A percentile compares a stretch with the other conserved stretches of the same genome.
phyloP scores from a whole-genome alignment of 2,888 invertebrate genomes.

The Pheosia gnoma region DNA sequence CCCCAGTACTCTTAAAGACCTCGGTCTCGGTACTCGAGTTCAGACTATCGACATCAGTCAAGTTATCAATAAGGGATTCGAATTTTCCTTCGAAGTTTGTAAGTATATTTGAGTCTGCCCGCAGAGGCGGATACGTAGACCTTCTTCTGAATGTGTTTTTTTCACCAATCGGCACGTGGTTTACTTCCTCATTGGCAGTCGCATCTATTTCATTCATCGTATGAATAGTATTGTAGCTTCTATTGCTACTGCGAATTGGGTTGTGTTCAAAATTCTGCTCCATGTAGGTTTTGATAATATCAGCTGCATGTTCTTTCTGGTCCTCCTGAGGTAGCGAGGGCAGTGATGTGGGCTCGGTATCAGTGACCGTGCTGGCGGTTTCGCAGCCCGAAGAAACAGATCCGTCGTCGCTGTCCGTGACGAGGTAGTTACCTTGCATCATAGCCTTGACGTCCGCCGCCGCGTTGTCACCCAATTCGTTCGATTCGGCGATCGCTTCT shows the following conservation, averaged over 20 bases:
- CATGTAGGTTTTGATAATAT: conserved; percentile 65
- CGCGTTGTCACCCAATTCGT: conserved; percentile 58
- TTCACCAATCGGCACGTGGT: conserved; percentile 78
- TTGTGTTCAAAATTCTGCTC: conserved; percentile 51
- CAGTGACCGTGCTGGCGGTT: conserved; percentile 89
- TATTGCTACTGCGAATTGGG: conserved; percentile 42
- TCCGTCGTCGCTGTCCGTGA: conserved; percentile 88
- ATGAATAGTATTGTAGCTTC: conserved; percentile 54
- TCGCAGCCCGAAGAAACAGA: conserved; percentile 93
- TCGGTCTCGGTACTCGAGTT: conserved; percentile 75
- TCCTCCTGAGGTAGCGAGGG: conserved; percentile 75
- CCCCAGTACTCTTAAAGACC: conserved; percentile 80
- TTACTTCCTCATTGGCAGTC: conserved; percentile 61
- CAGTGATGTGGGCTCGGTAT: conserved; percentile 80
- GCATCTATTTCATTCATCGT: conserved; percentile 36
- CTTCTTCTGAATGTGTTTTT: conserved; percentile 71
- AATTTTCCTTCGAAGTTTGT: conserved; percentile 68
- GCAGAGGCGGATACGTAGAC: conserved; percentile 75
- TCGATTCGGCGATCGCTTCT: conserved; percentile 70
- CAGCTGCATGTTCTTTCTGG: conserved; percentile 59
- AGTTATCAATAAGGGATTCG: conserved; percentile 72
- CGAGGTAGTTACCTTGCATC: conserved; percentile 80
- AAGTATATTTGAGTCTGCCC: conserved; percentile 54
- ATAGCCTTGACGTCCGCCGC: conserved; percentile 53
- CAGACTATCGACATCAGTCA: conserved; percentile 70